Percentiles rank a stretch among this genome's conserved stretches.
Conservation (phyloP, 2,888 invertebrate species). For the Cheilosia variabilis region DNA sequence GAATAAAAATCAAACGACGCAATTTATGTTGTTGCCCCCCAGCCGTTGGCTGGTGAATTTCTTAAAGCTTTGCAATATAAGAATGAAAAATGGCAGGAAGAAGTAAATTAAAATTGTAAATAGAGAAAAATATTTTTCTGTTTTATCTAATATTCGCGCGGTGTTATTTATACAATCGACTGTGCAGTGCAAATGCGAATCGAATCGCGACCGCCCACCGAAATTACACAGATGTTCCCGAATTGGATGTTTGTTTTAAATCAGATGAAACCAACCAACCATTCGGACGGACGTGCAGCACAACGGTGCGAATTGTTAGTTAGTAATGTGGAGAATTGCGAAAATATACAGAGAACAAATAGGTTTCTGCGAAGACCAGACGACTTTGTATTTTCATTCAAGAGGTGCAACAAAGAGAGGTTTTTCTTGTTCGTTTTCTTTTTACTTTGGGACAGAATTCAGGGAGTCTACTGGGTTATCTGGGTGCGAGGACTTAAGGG, state of each 20-base stretch:
- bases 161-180: too few relatives aligned
- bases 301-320: too few relatives aligned
- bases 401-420: too few relatives aligned
- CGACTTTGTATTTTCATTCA: too few relatives aligned
- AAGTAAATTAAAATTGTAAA: conserved; percentile 55
- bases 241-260: conserved; percentile 41
- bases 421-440: too few relatives aligned
- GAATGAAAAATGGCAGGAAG: conserved; percentile 35
- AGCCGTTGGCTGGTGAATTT: not conserved
- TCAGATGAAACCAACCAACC: conserved; percentile 42
- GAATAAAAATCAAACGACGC: not conserved
- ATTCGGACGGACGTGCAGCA: not conserved
- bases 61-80: not conserved
- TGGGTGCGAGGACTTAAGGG: too few relatives aligned
- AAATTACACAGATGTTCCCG: conserved; percentile 39
- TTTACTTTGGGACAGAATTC: too few relatives aligned
- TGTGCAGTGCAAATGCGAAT: not conserved
- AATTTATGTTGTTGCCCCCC: not conserved
- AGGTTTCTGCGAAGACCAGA: too few relatives aligned
- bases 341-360: too few relatives aligned
- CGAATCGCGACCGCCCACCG: not conserved
- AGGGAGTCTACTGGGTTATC: too few relatives aligned
- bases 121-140: conserved; percentile 4
- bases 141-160: not conserved
- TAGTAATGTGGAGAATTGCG: too few relatives aligned